Evolutionary conservation across 2,888 invertebrate species (phyloP).

Genomic region (Hirudinaria manillensis): DNA sequence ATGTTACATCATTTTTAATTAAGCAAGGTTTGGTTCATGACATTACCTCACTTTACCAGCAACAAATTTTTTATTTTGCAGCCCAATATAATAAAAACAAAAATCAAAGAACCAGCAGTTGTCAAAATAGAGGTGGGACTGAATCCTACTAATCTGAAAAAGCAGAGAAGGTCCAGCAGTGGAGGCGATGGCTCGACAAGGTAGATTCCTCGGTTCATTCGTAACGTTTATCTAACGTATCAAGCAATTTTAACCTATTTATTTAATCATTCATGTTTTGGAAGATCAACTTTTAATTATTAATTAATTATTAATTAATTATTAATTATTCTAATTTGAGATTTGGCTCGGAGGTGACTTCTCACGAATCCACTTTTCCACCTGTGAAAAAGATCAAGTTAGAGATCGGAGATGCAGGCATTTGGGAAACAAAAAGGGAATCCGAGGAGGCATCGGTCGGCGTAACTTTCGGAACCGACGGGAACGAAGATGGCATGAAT

Average conservation of each 20-base stretch:
- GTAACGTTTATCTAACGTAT: too few relatives aligned
- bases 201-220: background rate
- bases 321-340: background rate
- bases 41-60: background rate
- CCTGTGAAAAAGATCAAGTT: slow-evolving; percentile 33
- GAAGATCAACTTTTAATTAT: background rate
- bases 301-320: background rate
- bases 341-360: background rate
- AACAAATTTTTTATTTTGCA: background rate
- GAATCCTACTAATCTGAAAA: background rate
- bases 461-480: background rate
- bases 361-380: background rate
- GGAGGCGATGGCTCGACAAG: background rate
- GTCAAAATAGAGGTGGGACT: slow-evolving; percentile 10
- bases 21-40: background rate
- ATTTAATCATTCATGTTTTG: background rate
- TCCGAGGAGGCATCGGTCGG: background rate
- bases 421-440: slow-evolving; percentile 4
- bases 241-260: too few relatives aligned
- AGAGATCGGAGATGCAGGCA: slow-evolving; percentile 16
- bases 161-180: slow-evolving; percentile 7
- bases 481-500: background rate
- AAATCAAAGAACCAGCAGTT: background rate
- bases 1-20: background rate
- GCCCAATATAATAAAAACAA: background rate